A percentile compares a stretch with the other conserved stretches of the same genome.
Conservation (phyloP, 2,797 vertebrate species). For the Podargus strigoides region DNA sequence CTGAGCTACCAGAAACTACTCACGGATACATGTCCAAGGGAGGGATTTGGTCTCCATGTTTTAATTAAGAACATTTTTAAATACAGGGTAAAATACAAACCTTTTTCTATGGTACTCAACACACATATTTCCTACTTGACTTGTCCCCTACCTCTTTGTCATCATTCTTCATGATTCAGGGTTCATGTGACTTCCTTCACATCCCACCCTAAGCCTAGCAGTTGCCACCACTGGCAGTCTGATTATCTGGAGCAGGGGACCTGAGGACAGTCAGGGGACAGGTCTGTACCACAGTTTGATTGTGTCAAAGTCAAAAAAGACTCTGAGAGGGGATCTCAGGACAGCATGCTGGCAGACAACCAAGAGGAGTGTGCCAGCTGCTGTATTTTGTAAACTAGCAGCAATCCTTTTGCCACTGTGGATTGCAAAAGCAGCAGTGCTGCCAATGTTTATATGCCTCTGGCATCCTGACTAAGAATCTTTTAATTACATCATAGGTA, state of each 20-base stretch:
- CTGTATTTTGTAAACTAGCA: conserved; percentile 25
- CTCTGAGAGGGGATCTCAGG: conserved; percentile 1
- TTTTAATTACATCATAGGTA: conserved; percentile 11
- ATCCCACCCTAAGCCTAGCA: neutral
- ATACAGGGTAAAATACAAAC: neutral
- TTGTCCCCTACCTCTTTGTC: neutral
- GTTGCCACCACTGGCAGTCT: neutral
- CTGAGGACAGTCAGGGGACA: neutral
- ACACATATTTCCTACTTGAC: neutral
- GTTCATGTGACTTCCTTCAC: neutral
- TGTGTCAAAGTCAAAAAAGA: neutral
- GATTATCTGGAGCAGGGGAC: neutral
- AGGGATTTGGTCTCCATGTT: neutral
- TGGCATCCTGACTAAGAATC: conserved; percentile 13
- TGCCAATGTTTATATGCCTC: conserved; percentile 39
- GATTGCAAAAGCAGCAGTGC: neutral
- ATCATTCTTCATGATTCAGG: neutral
- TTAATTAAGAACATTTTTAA: neutral
- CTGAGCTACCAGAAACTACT: neutral
- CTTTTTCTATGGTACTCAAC: neutral
- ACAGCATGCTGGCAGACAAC: neutral
- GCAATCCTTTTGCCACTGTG: neutral
- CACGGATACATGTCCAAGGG: neutral
- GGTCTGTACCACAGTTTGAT: neutral
- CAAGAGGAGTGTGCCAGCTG: neutral